These are phyloP conservation scores for Oscheius sp. DNA, from an alignment of 2,888 invertebrate genomes.

Conservation along the genomic window DNA sequence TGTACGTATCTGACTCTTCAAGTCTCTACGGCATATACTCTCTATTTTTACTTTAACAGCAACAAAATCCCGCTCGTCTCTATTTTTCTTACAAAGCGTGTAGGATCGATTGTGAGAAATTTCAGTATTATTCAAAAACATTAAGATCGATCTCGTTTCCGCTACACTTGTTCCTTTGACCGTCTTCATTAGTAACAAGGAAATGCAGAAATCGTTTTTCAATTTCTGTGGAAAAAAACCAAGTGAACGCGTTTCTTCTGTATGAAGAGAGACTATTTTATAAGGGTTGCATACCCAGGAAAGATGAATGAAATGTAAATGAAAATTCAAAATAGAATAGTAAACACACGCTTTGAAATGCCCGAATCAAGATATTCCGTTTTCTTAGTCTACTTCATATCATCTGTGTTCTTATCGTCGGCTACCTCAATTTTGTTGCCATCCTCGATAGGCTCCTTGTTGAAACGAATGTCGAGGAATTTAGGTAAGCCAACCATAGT, in stretches of 20 bases:
- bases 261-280: no score
- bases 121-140: not conserved
- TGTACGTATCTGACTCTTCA: not conserved
- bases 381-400: no score
- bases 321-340: no score
- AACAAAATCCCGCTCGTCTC: not conserved
- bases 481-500: not conserved
- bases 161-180: not conserved
- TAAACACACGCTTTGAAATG: no score
- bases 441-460: no score
- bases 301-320: no score
- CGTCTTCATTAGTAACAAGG: not conserved
- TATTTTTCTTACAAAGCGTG: not conserved
- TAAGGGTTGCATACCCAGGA: no score
- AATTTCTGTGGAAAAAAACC: no score
- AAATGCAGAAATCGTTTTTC: not conserved
- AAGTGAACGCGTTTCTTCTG: no score
- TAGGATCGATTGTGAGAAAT: not conserved
- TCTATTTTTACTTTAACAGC: not conserved
- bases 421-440: no score
- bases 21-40: not conserved
- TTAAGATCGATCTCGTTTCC: not conserved
- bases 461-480: not conserved
- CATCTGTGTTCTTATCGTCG: no score
- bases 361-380: no score